These are phyloP conservation scores for Anoplopoma fimbria DNA, from an alignment of 2,113 vertebrate genomes.

Conservation along the genomic window DNA sequence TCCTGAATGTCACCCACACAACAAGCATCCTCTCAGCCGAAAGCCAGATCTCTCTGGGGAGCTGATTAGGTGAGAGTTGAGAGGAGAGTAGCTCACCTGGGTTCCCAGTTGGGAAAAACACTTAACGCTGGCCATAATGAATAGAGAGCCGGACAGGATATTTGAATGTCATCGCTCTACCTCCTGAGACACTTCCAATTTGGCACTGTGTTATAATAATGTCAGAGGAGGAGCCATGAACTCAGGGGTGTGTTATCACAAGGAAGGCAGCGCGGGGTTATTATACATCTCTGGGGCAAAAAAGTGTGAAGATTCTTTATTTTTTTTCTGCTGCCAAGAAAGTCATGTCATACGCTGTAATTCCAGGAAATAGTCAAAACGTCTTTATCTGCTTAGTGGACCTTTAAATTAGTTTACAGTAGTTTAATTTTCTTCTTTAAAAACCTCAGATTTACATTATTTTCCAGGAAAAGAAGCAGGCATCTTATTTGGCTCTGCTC, in stretches of 20 bases:
- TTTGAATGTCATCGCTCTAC: constrained; percentile 75
- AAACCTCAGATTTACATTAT: constrained; percentile 32
- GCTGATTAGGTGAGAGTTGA: constrained; percentile 71
- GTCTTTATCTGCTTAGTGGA: not conserved
- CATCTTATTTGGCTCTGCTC: constrained; percentile 52
- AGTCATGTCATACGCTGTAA: not conserved
- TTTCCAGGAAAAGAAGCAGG: not conserved
- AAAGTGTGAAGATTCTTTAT: not conserved
- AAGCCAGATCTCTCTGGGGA: constrained; percentile 49
- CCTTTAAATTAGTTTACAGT: not conserved
- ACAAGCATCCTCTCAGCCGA: constrained; percentile 26
- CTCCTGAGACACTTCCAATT: constrained; percentile 74
- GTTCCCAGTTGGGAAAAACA: constrained; percentile 54
- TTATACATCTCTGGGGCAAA: constrained; percentile 49
- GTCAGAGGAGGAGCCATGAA: constrained; percentile 61
- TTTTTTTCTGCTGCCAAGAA: not conserved
- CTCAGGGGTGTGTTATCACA: constrained; percentile 49
- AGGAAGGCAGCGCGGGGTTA: constrained; percentile 37
- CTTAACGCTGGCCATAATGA: constrained; percentile 65
- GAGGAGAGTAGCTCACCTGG: constrained; percentile 57
- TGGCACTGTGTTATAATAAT: constrained; percentile 71
- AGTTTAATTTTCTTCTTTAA: not conserved
- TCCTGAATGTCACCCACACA: constrained; percentile 50
- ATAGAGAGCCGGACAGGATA: constrained; percentile 53
- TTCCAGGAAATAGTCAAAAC: not conserved